Evolutionary conservation across 2,113 vertebrate genomes (phyloP), one percentile per base, ranked within the genome.

Genomic region (Sigmodon hispidus): DNA sequence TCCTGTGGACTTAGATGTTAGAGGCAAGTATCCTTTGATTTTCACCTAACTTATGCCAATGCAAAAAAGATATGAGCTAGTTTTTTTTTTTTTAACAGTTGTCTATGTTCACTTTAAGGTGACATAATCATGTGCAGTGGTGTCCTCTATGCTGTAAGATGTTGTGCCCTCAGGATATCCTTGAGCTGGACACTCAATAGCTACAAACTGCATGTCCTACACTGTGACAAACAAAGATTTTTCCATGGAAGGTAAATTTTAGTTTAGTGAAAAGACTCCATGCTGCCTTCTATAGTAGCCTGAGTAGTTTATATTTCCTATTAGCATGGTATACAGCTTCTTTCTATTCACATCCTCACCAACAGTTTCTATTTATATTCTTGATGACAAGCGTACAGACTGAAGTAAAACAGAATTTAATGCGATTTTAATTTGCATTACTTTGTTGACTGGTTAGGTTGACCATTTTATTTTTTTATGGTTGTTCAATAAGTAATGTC

Each of bases 131-230:
- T 10, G 26, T 21, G 5, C 7, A 0, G 22, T 19, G 7, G 10
- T 26, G 0, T 22, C 43, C 36, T 40, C 17, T 48, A 6, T 15
- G 12, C 7, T 50, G 0, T 0, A 13, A 19, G 24, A 34, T 22
- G 17, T 7, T n/a, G 7, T 10, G n/a, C 9, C 17, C 22, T 50
- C 7, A 80, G 21, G 4, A 88, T 36, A n/a, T 85, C 50, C 16
- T 29, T 76, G 10, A 31, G 2, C 45, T 84, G 24, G 57, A 7
- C 29, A 36, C 9, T 3, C 21, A 40, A 8, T 15, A 19, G 45
- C 63, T 4, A 0, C 13, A 84, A 90, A 19, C 34, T 1, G 0
- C n/a, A 84, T 84, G 34, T 29, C 7, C 29, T 13, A 7, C 76
- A 5, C 12, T 84, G 1, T 69, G 13, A 75, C 31, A 92, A 76